A percentile compares a stretch with the other conserved stretches of the same genome.
Conservation (phyloP, 2,113 vertebrate genomes). For the Paralichthys olivaceus region DNA sequence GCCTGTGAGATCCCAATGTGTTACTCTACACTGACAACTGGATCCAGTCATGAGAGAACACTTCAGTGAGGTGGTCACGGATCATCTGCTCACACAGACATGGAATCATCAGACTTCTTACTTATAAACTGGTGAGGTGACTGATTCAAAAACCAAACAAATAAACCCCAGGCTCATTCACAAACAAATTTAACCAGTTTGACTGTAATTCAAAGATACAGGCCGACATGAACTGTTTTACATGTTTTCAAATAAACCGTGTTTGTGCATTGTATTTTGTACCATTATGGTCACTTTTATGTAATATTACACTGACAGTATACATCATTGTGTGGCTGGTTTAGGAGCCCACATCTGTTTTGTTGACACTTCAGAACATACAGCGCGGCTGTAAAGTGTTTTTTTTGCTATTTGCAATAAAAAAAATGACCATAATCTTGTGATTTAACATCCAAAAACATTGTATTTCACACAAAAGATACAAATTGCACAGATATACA, state of each 20-base stretch:
- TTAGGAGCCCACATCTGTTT: not conserved
- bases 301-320: not conserved
- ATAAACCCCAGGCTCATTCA: not conserved
- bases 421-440: not conserved
- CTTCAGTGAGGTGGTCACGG: slow-evolving; percentile 50
- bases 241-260: not conserved
- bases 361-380: not conserved
- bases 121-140: slow-evolving; percentile 13
- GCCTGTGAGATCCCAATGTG: slow-evolving; percentile 66
- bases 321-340: not conserved
- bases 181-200: not conserved
- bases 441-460: not conserved
- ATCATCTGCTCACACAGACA: slow-evolving; percentile 66
- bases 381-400: not conserved
- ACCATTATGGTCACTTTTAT: not conserved
- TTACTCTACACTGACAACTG: slow-evolving; percentile 69
- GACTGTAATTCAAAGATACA: not conserved
- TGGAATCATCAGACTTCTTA: slow-evolving; percentile 48
- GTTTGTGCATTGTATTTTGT: not conserved
- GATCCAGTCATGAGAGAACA: slow-evolving; percentile 66
- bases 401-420: not conserved
- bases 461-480: not conserved
- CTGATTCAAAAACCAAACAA: not conserved
- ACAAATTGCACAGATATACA: not conserved
- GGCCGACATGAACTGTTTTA: not conserved